Percentiles rank a stretch among this genome's conserved stretches.
Evolutionary conservation across 2,797 vertebrate genomes (phyloP).

Genomic region (Galaxias olidus): DNA sequence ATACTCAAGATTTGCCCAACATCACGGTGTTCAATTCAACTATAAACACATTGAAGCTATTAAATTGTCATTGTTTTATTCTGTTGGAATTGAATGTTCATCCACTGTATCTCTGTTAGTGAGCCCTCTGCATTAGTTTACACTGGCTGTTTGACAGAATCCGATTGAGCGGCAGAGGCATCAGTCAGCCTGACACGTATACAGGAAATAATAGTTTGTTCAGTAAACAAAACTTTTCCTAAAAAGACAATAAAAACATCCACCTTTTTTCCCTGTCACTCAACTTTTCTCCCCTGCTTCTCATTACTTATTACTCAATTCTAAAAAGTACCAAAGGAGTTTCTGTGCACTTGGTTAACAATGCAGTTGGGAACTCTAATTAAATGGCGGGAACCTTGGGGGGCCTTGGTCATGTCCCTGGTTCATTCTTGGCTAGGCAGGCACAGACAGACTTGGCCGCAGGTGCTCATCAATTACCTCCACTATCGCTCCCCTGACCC

Average conservation of each 20-base stretch:
- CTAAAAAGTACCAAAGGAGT: slow-evolving; percentile 26
- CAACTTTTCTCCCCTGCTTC: not conserved
- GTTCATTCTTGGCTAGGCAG: slow-evolving; percentile 23
- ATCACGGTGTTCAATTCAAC: no score
- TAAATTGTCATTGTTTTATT: not conserved
- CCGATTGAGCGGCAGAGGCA: slow-evolving; percentile 4
- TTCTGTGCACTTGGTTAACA: slow-evolving; percentile 28
- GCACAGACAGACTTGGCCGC: slow-evolving; percentile 35
- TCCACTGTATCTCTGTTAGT: slow-evolving; percentile 29
- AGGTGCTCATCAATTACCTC: slow-evolving; percentile 48
- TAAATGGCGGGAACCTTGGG: slow-evolving; percentile 38
- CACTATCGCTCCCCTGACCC: slow-evolving; percentile 19
- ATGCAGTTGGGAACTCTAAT: slow-evolving; percentile 38
- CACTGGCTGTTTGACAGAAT: slow-evolving; percentile 24
- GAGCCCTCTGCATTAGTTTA: slow-evolving; percentile 29
- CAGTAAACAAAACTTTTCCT: not conserved
- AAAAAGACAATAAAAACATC: slow-evolving; percentile 4
- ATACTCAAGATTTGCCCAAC: no score
- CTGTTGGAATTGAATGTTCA: not conserved
- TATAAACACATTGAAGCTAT: no score
- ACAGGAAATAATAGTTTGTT: no score
- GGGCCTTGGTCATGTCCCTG: slow-evolving; percentile 27
- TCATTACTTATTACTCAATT: slow-evolving; percentile 27
- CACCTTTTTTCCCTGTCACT: not conserved
- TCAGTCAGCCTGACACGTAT: not conserved